Evolutionary conservation across 1,140 invertebrate genomes (phyloP), one percentile per base, ranked within the genome.

Genomic region (Tetramorium parvispinum): DNA sequence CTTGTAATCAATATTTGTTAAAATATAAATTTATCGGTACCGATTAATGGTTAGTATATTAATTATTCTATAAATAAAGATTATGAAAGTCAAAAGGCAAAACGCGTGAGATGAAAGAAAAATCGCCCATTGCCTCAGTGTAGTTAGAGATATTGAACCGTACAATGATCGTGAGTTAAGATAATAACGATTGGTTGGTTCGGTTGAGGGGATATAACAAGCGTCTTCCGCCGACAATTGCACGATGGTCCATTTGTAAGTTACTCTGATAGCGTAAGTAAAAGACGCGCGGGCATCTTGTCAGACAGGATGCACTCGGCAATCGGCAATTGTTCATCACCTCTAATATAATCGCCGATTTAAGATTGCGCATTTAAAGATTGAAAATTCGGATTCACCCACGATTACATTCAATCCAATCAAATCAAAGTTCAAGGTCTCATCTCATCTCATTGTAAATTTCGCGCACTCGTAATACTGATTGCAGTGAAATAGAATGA

Each of bases 181-280:
- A 88, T 92, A 87, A 86, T 92, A 91, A 94, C 92, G 92, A 94
- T 94, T 93, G 92, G 90, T 87, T 85, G 88, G 85, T 85, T 89
- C 86, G 87, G 85, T 89, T 91, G 92, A 92, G 91, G 89, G 89
- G 85, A 91, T 93, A 91, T 93, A 95, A 95, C 94, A 91, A 94
- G 93, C 87, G 91, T 92, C 93, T 94, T 95, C 94, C 94, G 94
- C 89, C 91, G 91, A 92, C 93, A 94, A 95, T 94, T 94, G 93
- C 90, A 88, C 70, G 87, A 77, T 77, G 85, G 88, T 89, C 90
- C 90, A 93, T 94, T 93, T 92, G 91, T 93, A 91, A 91, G 89
- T 90, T 91, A 89, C 88, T 91, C 92, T 91, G 88, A 94, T 93
- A 91, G 89, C 92, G 88, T 89, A 88, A 92, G 82, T 88, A 91